Percentiles rank a stretch among this genome's conserved stretches.
Evolutionary conservation across 2,888 invertebrate genomes (phyloP).

Genomic region (Resseliella maxima): DNA sequence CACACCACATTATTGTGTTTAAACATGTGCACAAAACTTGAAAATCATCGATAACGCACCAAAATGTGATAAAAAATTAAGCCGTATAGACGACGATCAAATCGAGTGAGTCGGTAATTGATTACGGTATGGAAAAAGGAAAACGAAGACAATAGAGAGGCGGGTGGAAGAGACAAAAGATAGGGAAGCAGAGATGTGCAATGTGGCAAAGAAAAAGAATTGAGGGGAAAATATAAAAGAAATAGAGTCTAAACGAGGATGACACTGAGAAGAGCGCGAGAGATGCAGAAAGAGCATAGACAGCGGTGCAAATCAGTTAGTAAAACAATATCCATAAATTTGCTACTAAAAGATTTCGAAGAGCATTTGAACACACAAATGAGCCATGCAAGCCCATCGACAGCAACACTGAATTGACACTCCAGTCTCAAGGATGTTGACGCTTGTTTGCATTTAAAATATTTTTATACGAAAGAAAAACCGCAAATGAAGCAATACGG

Average conservation of each 20-base stretch:
- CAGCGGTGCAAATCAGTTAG: constrained; percentile 39
- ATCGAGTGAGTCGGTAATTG: no score
- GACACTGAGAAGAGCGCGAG: not conserved
- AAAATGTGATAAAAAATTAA: not conserved
- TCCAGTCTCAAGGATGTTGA: constrained; percentile 31
- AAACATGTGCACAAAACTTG: not conserved
- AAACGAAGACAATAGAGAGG: no score
- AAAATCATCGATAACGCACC: constrained; percentile 44
- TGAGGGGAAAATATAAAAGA: not conserved
- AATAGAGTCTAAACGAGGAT: no score
- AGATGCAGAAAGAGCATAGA: not conserved
- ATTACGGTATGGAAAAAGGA: no score
- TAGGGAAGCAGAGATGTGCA: not conserved
- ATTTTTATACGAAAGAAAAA: not conserved
- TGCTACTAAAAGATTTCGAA: constrained; percentile 50
- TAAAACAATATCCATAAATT: constrained; percentile 53
- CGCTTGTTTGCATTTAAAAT: constrained; percentile 6
- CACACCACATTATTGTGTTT: constrained; percentile 48
- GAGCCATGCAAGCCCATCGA: not conserved
- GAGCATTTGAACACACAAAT: constrained; percentile 30
- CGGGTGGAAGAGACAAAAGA: no score
- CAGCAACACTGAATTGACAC: not conserved
- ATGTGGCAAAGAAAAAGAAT: not conserved
- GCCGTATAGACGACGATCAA: not conserved
- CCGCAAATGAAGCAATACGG: not conserved